phyloP scores from a whole-genome alignment of 2,113 vertebrate genomes.

The Jaculus jaculus region DNA sequence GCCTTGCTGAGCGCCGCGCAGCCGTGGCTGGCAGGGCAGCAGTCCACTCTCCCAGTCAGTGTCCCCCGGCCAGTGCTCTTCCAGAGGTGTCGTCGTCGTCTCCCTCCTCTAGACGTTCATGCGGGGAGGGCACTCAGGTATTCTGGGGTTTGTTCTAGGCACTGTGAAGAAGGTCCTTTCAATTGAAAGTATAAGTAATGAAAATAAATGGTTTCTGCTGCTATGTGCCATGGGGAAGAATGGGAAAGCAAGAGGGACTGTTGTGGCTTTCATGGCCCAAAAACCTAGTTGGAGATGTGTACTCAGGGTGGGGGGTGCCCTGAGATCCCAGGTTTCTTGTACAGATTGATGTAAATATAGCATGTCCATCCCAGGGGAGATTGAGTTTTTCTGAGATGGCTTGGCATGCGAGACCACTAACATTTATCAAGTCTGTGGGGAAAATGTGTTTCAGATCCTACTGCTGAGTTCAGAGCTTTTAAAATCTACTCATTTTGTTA shows the following conservation, averaged over 20 bases:
- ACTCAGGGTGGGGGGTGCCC: accelerated
- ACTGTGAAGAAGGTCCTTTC: not conserved
- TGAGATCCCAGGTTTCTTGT: not conserved
- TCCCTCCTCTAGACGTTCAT: not conserved
- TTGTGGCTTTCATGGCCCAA: not conserved
- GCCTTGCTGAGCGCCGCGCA: not conserved
- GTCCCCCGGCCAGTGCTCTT: not conserved
- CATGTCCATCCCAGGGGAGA: not conserved
- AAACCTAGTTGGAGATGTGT: not conserved
- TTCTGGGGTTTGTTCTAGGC: not conserved
- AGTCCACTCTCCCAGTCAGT: not conserved
- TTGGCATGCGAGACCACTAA: not conserved
- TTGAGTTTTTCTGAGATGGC: not conserved
- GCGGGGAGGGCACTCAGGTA: not conserved
- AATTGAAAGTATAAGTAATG: not conserved
- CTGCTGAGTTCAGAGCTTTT: not conserved
- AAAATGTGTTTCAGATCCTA: not conserved
- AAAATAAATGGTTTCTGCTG: not conserved
- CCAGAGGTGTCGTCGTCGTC: not conserved
- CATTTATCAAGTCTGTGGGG: not conserved
- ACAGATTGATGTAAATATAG: too few species aligned
- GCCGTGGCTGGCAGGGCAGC: not conserved
- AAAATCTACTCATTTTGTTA: not conserved
- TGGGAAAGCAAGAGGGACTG: not conserved
- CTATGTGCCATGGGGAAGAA: not conserved